Conservation (phyloP, 1,140 invertebrate genomes). For the Cotesia typhae region DNA sequence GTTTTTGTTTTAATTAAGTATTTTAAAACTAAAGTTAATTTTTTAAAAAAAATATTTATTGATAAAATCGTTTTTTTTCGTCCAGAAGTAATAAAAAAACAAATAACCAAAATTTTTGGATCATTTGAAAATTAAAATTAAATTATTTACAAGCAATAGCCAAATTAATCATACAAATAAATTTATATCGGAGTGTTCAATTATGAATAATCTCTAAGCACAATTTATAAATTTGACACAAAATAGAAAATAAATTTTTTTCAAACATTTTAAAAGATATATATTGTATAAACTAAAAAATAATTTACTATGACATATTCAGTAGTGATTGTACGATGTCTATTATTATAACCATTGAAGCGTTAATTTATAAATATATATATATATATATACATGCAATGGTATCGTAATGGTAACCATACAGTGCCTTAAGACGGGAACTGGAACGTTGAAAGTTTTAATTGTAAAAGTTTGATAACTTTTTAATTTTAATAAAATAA, state of each 20-base stretch:
- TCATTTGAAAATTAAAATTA: too few relatives aligned
- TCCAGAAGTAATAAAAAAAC: too few relatives aligned
- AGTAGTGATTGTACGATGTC: neutral
- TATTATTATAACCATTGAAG: neutral
- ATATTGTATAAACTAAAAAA: too few relatives aligned
- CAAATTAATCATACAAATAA: slow-evolving; percentile 1
- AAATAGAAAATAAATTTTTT: neutral
- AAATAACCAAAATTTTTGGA: too few relatives aligned
- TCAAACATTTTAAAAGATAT: too few relatives aligned
- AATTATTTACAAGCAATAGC: slow-evolving; percentile 10
- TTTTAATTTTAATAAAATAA: slow-evolving; percentile 6
- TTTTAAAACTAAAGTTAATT: too few relatives aligned
- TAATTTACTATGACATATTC: slow-evolving; percentile 14
- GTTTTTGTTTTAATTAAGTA: too few relatives aligned
- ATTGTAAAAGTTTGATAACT: neutral
- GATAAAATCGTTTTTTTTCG: too few relatives aligned
- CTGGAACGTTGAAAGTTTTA: slow-evolving; percentile 27
- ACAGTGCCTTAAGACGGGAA: slow-evolving; percentile 43
- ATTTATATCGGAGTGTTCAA: slow-evolving; percentile 2
- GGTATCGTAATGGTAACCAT: slow-evolving; percentile 33
- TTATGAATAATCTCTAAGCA: neutral
- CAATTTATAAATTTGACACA: neutral
- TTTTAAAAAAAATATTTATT: too few relatives aligned
- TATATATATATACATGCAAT: slow-evolving; percentile 30
- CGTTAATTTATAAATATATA: slow-evolving; percentile 20